Conservation (phyloP, 2,888 invertebrate genomes). For the Latrodectus hesperus region DNA sequence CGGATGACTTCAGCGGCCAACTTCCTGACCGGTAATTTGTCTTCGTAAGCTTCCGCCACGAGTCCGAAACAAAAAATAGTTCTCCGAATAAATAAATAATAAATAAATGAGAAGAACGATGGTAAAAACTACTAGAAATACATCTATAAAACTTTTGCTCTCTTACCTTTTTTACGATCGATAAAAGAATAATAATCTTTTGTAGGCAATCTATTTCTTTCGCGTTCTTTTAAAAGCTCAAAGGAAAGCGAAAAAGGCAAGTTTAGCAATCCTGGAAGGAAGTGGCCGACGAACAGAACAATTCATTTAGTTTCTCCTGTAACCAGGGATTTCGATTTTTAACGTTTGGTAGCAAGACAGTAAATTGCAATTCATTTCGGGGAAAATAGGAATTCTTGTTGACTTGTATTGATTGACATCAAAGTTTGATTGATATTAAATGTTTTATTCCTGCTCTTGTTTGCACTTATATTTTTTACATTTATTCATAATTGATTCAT, state of each 20-base stretch:
- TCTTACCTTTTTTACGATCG: slow-evolving; percentile 12
- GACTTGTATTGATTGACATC: too few relatives aligned
- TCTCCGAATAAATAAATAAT: slow-evolving; percentile 46
- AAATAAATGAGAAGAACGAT: slow-evolving; percentile 28
- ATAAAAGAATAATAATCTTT: slow-evolving; percentile 51
- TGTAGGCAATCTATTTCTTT: slow-evolving; percentile 34
- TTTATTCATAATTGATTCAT: too few relatives aligned
- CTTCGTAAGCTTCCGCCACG: slow-evolving; percentile 55
- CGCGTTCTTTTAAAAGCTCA: slow-evolving; percentile 31
- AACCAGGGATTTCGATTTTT: slow-evolving; percentile 20
- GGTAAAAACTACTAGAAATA: slow-evolving; percentile 36
- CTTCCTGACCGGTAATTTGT: slow-evolving; percentile 64
- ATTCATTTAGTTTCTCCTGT: slow-evolving; percentile 22
- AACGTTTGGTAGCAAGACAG: slow-evolving; percentile 8
- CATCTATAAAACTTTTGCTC: slow-evolving; percentile 38
- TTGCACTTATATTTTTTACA: too few relatives aligned
- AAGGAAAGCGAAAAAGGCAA: slow-evolving; percentile 13
- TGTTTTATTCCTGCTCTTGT: too few relatives aligned
- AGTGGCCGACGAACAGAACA: slow-evolving; percentile 23
- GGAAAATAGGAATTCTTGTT: not conserved
- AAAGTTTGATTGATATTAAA: too few relatives aligned
- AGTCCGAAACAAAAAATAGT: slow-evolving; percentile 24
- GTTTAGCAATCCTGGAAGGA: slow-evolving; percentile 39
- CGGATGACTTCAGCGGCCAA: slow-evolving; percentile 56
- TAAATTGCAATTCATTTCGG: slow-evolving; percentile 12